phyloP scores from a whole-genome alignment of 1,140 invertebrate species.

The Brachionus manjavacas region DNA sequence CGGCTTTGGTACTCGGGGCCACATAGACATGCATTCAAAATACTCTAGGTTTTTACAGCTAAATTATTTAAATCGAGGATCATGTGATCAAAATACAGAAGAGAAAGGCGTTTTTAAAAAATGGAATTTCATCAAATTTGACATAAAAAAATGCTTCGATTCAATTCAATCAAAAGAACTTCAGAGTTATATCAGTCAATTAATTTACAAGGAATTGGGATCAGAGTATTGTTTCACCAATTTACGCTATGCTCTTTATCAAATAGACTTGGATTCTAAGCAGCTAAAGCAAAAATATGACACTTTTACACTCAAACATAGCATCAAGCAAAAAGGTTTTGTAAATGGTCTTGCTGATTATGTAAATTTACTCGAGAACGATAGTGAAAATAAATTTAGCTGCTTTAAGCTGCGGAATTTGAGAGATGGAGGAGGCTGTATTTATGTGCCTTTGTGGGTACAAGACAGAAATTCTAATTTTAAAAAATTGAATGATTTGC shows the following conservation, averaged over 20 bases:
- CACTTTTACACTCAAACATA: background rate
- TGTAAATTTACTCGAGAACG: conserved; percentile 2
- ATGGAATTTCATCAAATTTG: conserved; percentile 41
- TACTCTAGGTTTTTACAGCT: conserved; percentile 24
- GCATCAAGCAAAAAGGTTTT: background rate
- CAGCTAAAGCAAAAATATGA: conserved; percentile 28
- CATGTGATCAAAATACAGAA: background rate
- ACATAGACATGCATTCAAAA: conserved; percentile 18
- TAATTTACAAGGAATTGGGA: conserved; percentile 3
- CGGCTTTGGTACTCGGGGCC: background rate
- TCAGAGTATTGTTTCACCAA: background rate
- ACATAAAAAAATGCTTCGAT: conserved; percentile 36
- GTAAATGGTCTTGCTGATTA: conserved; percentile 6
- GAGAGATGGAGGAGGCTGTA: background rate
- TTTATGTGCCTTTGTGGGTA: conserved; percentile 30
- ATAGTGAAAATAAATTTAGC: background rate
- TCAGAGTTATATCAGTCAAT: background rate
- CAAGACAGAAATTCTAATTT: conserved; percentile 24
- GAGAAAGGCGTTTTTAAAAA: background rate
- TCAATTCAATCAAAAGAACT: conserved; percentile 35
- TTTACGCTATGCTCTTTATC: background rate
- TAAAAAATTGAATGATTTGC: conserved; percentile 21
- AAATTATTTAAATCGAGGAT: conserved; percentile 33
- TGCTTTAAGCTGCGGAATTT: background rate
- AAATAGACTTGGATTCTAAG: conserved; percentile 18